Evolutionary conservation across 2,888 invertebrate species (phyloP).

Genomic region (Germaria angustata): DNA sequence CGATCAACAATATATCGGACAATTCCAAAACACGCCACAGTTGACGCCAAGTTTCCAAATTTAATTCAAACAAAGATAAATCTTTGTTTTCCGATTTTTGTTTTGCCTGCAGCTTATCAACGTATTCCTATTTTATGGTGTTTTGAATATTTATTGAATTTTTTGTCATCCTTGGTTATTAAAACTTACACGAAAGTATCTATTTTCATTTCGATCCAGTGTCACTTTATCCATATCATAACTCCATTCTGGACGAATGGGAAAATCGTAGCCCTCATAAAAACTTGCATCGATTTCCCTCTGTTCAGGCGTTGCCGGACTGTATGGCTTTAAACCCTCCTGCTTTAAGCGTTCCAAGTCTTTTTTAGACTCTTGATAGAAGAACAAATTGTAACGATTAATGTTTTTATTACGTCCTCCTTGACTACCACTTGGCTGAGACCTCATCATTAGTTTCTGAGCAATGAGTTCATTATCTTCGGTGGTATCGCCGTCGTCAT

Average conservation of each 20-base stretch:
- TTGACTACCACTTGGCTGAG: conserved; percentile 73
- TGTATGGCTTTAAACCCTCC: conserved; percentile 82
- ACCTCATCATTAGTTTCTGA: conserved; percentile 85
- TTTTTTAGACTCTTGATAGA: conserved; percentile 88
- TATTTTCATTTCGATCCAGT: conserved; percentile 89
- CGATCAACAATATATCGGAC: conserved; percentile 92
- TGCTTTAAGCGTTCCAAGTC: conserved; percentile 86
- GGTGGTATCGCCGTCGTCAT: conserved; percentile 78
- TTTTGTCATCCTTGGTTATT: neutral
- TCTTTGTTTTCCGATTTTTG: conserved; percentile 82
- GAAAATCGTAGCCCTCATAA: conserved; percentile 88
- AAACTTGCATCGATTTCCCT: conserved; percentile 86
- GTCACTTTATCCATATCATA: conserved; percentile 86
- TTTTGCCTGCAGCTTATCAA: conserved; percentile 84
- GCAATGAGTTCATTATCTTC: conserved; percentile 74
- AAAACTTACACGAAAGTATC: conserved; percentile 84
- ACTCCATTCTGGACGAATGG: conserved; percentile 92
- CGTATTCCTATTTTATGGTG: conserved; percentile 84
- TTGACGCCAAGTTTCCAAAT: conserved; percentile 97
- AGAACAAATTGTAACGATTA: conserved; percentile 89
- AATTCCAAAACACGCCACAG: conserved; percentile 97
- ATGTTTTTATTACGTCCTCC: conserved; percentile 80
- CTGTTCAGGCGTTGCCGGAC: conserved; percentile 82
- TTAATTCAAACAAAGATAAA: conserved; percentile 94
- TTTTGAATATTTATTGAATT: neutral